These are phyloP conservation scores for Steatornis caripensis DNA, from an alignment of 2,113 vertebrate species.

Conservation along the genomic window DNA sequence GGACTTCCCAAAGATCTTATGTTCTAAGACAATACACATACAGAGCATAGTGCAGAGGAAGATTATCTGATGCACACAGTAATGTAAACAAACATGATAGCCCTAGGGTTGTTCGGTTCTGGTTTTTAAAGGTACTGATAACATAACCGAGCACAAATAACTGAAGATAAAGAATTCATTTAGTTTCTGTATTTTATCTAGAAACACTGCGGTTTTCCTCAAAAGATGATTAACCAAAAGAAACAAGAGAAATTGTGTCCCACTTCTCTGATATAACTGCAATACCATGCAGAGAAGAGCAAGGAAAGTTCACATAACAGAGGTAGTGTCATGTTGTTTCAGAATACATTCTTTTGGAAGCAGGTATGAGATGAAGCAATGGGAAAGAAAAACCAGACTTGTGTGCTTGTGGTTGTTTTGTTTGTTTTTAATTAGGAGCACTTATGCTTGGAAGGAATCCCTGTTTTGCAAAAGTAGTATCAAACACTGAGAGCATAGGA, in stretches of 20 bases:
- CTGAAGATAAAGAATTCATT: neutral
- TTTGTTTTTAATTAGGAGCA: neutral
- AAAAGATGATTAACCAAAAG: neutral
- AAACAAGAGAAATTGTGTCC: neutral
- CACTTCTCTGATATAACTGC: neutral
- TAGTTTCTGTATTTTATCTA: neutral
- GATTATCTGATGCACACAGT: neutral
- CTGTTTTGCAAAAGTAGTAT: neutral
- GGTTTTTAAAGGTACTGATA: neutral
- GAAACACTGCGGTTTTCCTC: neutral
- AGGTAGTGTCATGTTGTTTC: neutral
- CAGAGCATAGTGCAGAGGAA: neutral
- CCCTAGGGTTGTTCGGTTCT: neutral
- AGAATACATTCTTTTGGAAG: neutral
- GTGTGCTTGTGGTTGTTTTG: neutral
- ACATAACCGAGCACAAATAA: neutral
- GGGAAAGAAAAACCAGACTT: neutral
- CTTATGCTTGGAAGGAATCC: conserved; percentile 9
- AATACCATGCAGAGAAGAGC: neutral
- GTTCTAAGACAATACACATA: neutral
- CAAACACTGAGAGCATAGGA: conserved; percentile 14
- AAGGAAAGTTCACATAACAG: neutral
- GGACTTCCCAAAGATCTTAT: neutral
- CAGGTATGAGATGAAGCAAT: neutral
- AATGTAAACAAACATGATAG: neutral